Evolutionary conservation across 2,888 invertebrate species (phyloP).

Genomic region (Oligia fasciuncula): DNA sequence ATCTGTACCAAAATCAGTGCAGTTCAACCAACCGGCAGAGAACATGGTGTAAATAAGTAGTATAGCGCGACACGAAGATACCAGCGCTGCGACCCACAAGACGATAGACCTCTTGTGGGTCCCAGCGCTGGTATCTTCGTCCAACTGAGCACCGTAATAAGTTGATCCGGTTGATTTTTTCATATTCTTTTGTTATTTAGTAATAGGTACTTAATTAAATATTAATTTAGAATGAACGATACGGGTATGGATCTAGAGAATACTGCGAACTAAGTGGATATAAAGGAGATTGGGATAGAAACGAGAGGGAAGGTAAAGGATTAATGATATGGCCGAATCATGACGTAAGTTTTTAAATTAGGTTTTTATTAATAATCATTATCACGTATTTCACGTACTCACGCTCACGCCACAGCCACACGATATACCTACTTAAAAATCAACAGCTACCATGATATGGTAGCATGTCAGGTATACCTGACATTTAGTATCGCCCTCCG

Average conservation of each 20-base stretch:
- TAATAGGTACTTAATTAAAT: not conserved
- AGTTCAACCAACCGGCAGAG: not conserved
- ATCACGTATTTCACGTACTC: not conserved
- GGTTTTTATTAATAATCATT: not conserved
- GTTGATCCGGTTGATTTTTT: not conserved
- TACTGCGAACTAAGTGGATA: conserved; percentile 85
- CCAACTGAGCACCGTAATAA: not conserved
- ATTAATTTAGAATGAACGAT: conserved; percentile 79
- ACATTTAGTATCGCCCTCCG: not conserved
- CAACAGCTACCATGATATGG: not conserved
- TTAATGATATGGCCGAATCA: conserved; percentile 91
- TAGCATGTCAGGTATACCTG: not conserved
- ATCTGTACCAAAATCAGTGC: not conserved
- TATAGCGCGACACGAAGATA: not conserved
- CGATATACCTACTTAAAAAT: not conserved
- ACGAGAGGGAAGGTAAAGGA: conserved; percentile 89
- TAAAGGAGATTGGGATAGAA: conserved; percentile 89
- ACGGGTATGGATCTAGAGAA: conserved; percentile 84
- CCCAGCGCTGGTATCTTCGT: not conserved
- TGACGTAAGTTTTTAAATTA: conserved; percentile 84
- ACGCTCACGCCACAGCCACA: not conserved
- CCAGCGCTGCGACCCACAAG: not conserved
- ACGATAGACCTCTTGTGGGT: not conserved
- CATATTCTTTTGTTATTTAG: not conserved
- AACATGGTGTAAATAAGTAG: not conserved